phyloP scores from a whole-genome alignment of 2,797 vertebrate species.

The Eremophila alpestris region DNA sequence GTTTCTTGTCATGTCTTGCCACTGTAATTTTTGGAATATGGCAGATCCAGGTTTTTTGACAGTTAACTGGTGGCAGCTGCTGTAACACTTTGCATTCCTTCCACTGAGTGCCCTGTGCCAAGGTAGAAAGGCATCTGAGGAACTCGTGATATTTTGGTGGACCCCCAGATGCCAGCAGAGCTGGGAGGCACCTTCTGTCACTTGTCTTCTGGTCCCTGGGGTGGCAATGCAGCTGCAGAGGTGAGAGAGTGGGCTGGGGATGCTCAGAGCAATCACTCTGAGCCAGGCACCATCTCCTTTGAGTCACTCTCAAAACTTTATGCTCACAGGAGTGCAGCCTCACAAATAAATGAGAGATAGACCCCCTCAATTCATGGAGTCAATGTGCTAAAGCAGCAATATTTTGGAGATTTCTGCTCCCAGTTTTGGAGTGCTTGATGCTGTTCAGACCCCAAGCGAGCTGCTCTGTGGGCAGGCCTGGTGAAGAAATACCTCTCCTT shows the following conservation, averaged over 20 bases:
- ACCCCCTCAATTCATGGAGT: accelerated
- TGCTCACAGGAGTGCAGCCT: background rate
- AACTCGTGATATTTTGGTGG: background rate
- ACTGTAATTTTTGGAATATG: background rate
- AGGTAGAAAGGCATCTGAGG: background rate
- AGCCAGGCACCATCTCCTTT: background rate
- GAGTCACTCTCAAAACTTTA: background rate
- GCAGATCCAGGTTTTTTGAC: background rate
- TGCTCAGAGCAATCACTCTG: accelerated
- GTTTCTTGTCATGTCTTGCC: background rate
- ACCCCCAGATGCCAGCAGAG: background rate
- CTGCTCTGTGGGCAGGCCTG: background rate
- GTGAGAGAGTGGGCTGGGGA: background rate
- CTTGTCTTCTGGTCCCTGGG: background rate
- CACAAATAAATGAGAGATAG: background rate
- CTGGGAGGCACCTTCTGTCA: background rate
- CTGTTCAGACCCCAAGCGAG: background rate
- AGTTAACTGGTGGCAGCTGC: background rate
- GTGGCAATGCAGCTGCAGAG: background rate
- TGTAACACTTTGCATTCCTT: background rate
- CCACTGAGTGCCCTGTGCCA: background rate
- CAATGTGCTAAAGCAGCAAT: background rate
- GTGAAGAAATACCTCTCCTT: conserved; percentile 2
- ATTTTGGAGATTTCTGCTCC: background rate
- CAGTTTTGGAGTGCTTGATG: background rate